Base-by-base conservation (phyloP, 1,140 invertebrate species). In the Vanessa atalanta region DNA sequence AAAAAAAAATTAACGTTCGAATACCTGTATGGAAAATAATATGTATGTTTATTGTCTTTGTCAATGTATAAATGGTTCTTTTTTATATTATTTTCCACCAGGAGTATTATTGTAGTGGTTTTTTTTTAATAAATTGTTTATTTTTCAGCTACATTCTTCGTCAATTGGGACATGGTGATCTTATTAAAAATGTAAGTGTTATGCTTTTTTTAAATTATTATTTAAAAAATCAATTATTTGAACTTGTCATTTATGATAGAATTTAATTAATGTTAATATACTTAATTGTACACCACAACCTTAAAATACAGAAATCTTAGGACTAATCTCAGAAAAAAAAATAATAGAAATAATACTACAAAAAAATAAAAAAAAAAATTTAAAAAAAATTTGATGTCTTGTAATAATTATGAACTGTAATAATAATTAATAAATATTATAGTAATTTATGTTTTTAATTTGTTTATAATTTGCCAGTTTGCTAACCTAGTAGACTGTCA, bases 81-180 rank as follows among this genome's bases (percentile, higher is more conserved):
- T 60, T 43, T 31, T 43, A 43, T 43, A 61, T 67, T 68, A 51
- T 73, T 73, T 68, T 73, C 55, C 47, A 23, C 37, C 57, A 51
- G 65, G 65, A 16, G 14, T 16, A 26, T 20, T 1, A 47, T 69
- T 31, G 2, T 37, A 15, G 12, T 14, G 31, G 20, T 9, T 20
- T 23, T 57, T 37, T 23, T 57, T 37, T 48, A 63, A 47, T 73
- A 43, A 14, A 20, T 61, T 74, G 43, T 70, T 68, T 66, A 79
- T 79, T 76, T 93, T 91, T 70, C 84, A 95, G 94, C 83, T 94
- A 94, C 79, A 88, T 94, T 76, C 85, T 95, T 57, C 84, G 85
- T 70, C 92, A 94, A 75, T 76, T 94, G 53, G 93, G 93, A 23
- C 86, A 88, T 69, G 75, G 74, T 9, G 92, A 94, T 71, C 75